phyloP scores from a whole-genome alignment of 2,113 vertebrate species.

The Centropristis striata region DNA sequence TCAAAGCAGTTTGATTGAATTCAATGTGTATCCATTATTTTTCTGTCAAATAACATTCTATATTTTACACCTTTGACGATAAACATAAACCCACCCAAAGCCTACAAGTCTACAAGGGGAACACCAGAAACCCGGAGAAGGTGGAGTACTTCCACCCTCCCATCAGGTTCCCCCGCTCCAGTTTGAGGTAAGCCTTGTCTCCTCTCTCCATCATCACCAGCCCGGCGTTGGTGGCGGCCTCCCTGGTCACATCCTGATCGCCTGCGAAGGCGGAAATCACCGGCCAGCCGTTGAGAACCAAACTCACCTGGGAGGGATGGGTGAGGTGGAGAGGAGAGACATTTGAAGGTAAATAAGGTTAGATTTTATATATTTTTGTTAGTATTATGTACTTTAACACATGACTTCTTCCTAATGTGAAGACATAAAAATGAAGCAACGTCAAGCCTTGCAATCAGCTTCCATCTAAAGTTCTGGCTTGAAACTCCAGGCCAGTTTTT shows the following conservation, averaged over 20 bases:
- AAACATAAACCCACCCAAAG: neutral
- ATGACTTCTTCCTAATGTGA: too few relatives aligned
- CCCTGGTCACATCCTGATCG: conserved; percentile 91
- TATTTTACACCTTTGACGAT: neutral
- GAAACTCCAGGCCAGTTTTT: too few relatives aligned
- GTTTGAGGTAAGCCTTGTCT: conserved; percentile 90
- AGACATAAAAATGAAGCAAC: too few relatives aligned
- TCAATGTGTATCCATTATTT: neutral
- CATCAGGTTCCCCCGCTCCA: conserved; percentile 90
- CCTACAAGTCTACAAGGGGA: conserved; percentile 84
- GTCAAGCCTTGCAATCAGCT: too few relatives aligned
- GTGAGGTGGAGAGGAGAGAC: neutral
- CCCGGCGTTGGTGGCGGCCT: conserved; percentile 90
- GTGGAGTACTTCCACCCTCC: conserved; percentile 93
- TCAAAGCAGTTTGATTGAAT: conserved; percentile 17
- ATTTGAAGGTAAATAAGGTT: neutral
- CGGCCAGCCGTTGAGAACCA: conserved; percentile 89
- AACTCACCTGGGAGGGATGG: conserved; percentile 84
- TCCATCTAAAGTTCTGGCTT: too few relatives aligned
- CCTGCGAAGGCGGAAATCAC: conserved; percentile 92
- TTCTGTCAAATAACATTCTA: neutral
- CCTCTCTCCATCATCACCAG: conserved; percentile 90
- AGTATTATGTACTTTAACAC: neutral
- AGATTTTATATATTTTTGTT: neutral
- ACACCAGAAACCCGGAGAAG: conserved; percentile 92